Conservation (phyloP, 1,140 invertebrate genomes). For the Bombus picipes region DNA sequence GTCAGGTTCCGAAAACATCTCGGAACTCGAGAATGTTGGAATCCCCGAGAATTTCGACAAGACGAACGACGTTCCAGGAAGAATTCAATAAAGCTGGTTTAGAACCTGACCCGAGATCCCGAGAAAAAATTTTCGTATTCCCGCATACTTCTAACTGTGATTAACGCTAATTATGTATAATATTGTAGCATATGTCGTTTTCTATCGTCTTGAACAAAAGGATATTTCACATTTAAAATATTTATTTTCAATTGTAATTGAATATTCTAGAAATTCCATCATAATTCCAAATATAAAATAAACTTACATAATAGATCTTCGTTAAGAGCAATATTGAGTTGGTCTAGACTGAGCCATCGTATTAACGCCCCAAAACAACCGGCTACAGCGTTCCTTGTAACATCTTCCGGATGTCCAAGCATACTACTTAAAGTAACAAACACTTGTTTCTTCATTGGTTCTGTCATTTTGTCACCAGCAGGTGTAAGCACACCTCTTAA, state of each 20-base stretch:
- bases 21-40: no score
- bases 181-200: no score
- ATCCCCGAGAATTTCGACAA: no score
- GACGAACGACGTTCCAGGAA: no score
- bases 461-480: constrained; percentile 95
- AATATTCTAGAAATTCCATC: constrained; percentile 15
- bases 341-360: constrained; percentile 88
- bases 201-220: background rate
- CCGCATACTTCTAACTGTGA: no score
- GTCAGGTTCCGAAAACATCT: no score
- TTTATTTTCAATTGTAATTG: no score
- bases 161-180: no score
- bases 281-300: background rate
- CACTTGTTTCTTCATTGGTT: constrained; percentile 90
- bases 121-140: no score
- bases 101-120: no score
- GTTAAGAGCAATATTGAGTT: constrained; percentile 89
- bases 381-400: constrained; percentile 90
- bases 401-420: constrained; percentile 90
- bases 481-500: constrained; percentile 91
- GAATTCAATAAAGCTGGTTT: no score
- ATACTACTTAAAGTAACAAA: constrained; percentile 87
- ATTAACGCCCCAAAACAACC: constrained; percentile 95
- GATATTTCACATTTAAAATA: constrained; percentile 26
- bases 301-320: constrained; percentile 89